Percentiles rank a stretch among this genome's conserved stretches.
Conservation (phyloP, 2,113 vertebrate species). For the Gasterosteus aculeatus region DNA sequence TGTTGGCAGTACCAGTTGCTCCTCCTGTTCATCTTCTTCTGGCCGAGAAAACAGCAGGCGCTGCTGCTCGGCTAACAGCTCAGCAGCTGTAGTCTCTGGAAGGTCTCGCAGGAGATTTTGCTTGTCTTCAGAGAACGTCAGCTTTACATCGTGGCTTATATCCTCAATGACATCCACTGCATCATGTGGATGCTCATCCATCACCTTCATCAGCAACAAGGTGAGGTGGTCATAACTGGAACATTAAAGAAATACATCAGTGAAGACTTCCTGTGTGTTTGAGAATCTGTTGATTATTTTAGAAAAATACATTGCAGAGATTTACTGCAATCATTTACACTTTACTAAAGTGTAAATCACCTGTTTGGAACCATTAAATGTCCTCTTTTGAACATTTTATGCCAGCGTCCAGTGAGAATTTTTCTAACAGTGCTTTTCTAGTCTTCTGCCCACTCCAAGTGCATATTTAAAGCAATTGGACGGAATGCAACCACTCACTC, state of each 20-base stretch:
- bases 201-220: constrained; percentile 84
- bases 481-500: too few species aligned
- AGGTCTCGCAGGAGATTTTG: constrained; percentile 83
- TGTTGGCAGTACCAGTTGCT: constrained; percentile 74
- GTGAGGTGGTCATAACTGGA: constrained; percentile 93
- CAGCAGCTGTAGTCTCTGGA: constrained; percentile 68
- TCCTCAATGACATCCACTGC: constrained; percentile 89
- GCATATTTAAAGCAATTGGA: too few species aligned
- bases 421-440: too few species aligned
- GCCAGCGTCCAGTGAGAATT: too few species aligned
- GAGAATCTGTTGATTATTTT: background rate
- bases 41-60: constrained; percentile 81
- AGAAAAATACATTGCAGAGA: background rate
- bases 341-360: background rate
- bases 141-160: constrained; percentile 89
- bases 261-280: background rate
- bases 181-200: constrained; percentile 88
- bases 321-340: background rate
- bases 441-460: too few species aligned
- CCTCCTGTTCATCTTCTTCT: constrained; percentile 77
- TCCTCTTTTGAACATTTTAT: too few species aligned
- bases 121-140: constrained; percentile 77
- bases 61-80: constrained; percentile 84
- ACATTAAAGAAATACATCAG: background rate
- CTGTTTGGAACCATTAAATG: too few species aligned